Conservation (phyloP, 2,113 vertebrate species). For the Redunca redunca region DNA sequence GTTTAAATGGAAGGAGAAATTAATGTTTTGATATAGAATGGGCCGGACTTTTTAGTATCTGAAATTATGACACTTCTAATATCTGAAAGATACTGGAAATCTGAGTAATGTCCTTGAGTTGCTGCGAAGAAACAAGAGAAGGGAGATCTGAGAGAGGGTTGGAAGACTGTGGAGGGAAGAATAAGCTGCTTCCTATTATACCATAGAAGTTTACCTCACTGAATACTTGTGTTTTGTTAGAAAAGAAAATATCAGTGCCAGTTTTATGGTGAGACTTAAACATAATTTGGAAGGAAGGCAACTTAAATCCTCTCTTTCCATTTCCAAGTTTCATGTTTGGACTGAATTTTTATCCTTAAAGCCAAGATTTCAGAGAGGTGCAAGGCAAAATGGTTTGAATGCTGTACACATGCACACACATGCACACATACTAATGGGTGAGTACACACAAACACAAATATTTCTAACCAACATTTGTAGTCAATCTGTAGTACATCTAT, state of each 20-base stretch:
- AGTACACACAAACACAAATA: conserved; percentile 18
- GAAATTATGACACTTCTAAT: background rate
- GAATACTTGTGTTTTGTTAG: background rate
- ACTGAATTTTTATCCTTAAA: background rate
- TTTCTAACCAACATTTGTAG: conserved; percentile 67
- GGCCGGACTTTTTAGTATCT: background rate
- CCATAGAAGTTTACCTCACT: background rate
- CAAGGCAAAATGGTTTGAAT: conserved; percentile 5
- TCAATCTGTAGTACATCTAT: background rate
- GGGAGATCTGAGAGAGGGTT: background rate
- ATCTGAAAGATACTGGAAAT: background rate
- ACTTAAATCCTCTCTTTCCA: background rate
- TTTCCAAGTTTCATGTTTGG: background rate
- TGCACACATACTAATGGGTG: background rate
- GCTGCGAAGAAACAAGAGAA: background rate
- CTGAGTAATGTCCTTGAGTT: background rate
- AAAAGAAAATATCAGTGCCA: background rate
- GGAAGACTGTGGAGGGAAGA: background rate
- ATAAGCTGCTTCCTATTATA: background rate
- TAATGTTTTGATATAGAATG: background rate
- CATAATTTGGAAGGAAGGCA: background rate
- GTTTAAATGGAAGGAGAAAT: background rate
- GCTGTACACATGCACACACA: background rate
- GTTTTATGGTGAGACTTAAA: background rate
- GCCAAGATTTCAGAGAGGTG: background rate